Evolutionary conservation across 2,797 vertebrate genomes (phyloP).

Genomic region (Epinephelus malabaricus): DNA sequence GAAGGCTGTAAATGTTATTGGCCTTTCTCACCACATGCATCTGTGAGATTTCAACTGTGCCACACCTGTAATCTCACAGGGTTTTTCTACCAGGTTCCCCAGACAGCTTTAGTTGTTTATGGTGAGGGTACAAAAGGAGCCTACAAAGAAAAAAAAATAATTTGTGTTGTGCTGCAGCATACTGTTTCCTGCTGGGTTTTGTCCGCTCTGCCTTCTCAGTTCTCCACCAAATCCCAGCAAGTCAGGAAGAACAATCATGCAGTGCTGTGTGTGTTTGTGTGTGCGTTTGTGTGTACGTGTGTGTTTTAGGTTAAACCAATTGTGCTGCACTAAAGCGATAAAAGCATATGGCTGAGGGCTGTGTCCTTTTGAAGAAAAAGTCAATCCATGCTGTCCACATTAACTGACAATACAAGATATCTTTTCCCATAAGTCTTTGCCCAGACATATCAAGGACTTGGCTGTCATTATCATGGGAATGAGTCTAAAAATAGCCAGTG

Average conservation of each 20-base stretch:
- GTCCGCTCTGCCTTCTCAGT: conserved; percentile 15
- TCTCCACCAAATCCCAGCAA: conserved; percentile 42
- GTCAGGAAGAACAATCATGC: conserved; percentile 43
- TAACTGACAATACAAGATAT: conserved; percentile 55
- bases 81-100: not conserved
- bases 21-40: not conserved
- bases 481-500: conserved; percentile 75
- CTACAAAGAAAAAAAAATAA: not conserved
- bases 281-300: not conserved
- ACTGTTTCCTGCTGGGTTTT: conserved; percentile 18
- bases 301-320: conserved; percentile 45
- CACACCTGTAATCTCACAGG: not conserved
- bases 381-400: conserved; percentile 50
- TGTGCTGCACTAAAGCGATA: conserved; percentile 41
- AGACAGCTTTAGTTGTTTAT: not conserved
- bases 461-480: conserved; percentile 72
- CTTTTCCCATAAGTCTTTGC: conserved; percentile 46
- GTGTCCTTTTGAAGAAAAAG: conserved; percentile 30
- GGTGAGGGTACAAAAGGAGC: not conserved
- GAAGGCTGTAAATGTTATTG: not conserved
- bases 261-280: conserved; percentile 12
- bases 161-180: conserved; percentile 12
- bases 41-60: not conserved
- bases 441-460: conserved; percentile 62
- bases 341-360: conserved; percentile 47